A percentile compares a stretch with the other conserved stretches of the same genome.
Evolutionary conservation across 92 coral and sea anemone genomes (phyloP).

Genomic region (Porites lobata): DNA sequence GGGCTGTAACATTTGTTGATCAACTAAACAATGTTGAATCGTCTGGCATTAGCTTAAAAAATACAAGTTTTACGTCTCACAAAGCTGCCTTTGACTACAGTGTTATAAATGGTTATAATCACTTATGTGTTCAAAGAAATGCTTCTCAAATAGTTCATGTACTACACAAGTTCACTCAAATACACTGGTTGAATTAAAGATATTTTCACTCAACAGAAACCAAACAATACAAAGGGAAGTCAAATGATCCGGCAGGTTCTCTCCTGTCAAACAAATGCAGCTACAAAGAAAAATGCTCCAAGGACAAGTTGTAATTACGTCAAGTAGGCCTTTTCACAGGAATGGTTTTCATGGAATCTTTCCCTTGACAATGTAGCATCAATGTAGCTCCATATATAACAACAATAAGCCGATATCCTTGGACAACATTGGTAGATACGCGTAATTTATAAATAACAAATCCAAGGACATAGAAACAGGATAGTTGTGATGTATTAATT

Average conservation of each 20-base stretch:
- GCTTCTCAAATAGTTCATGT: not conserved
- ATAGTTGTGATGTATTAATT: not conserved
- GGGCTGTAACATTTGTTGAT: no score
- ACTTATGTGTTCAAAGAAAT: not conserved
- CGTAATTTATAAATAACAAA: not conserved
- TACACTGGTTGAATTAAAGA: not conserved
- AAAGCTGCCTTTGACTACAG: not conserved
- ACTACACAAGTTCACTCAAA: not conserved
- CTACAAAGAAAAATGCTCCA: no score
- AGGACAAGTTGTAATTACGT: not conserved
- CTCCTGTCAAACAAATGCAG: not conserved
- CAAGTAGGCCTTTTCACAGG: not conserved
- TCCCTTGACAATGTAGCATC: not conserved
- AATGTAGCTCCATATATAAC: not conserved
- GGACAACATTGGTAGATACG: not conserved
- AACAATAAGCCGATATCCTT: conserved; percentile 1
- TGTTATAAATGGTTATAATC: not conserved
- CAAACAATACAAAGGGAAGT: not conserved
- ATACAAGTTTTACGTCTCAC: not conserved
- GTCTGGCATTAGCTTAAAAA: not conserved
- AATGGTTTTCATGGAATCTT: not conserved
- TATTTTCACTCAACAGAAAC: not conserved
- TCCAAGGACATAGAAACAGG: not conserved
- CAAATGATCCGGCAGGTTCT: not conserved
- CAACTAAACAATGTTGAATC: no score